These are phyloP conservation scores for Echinops telfairi DNA, from an alignment of 2,113 vertebrate genomes.

Conservation along the genomic window DNA sequence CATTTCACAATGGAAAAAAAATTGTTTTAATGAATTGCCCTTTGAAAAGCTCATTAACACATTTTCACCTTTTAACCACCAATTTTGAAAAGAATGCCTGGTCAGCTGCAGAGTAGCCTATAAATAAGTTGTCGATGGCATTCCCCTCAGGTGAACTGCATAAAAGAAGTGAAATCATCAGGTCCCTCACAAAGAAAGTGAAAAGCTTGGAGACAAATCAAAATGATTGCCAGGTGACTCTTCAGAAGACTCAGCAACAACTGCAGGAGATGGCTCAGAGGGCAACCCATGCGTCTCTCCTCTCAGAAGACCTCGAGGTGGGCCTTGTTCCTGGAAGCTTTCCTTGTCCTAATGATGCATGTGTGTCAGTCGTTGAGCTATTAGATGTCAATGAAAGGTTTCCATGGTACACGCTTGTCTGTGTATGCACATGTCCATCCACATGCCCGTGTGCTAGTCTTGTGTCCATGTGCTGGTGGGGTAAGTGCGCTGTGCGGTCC, in stretches of 20 bases:
- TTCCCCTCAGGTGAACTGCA: slow-evolving; percentile 86
- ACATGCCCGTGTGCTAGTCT: background rate
- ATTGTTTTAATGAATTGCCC: background rate
- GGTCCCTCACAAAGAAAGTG: slow-evolving; percentile 83
- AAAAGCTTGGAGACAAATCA: slow-evolving; percentile 85
- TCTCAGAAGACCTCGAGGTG: slow-evolving; percentile 88
- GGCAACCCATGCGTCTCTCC: slow-evolving; percentile 79
- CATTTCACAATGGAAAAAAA: background rate
- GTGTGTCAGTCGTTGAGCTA: slow-evolving; percentile 1
- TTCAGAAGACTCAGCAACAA: slow-evolving; percentile 84
- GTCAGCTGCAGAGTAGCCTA: background rate
- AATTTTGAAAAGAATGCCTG: slow-evolving; percentile 8
- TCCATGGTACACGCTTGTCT: background rate
- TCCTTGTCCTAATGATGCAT: background rate
- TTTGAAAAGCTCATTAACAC: background rate
- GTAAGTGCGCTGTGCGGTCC: background rate
- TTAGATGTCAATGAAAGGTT: background rate
- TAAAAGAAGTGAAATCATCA: slow-evolving; percentile 87
- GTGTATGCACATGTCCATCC: background rate
- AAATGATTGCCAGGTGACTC: slow-evolving; percentile 71
- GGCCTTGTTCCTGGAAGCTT: background rate
- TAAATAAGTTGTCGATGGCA: slow-evolving; percentile 1
- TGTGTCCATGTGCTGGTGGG: background rate
- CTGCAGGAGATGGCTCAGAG: slow-evolving; percentile 85
- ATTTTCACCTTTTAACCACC: background rate